phyloP scores from a whole-genome alignment of 2,797 vertebrate species.

The Onychomys arenicola region DNA sequence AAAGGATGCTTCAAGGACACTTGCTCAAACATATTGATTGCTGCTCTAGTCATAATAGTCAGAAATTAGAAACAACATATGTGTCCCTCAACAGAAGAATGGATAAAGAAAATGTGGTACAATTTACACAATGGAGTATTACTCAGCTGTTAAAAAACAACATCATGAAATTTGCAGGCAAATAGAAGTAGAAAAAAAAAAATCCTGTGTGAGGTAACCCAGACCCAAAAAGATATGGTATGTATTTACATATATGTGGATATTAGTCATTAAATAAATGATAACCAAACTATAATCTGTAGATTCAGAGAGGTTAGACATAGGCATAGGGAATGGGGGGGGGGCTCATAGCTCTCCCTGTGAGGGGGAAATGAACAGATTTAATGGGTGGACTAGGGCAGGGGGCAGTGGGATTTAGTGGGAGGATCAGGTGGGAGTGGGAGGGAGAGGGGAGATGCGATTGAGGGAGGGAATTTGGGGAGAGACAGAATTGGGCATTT shows the following conservation, averaged over 20 bases:
- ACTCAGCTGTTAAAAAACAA: not conserved
- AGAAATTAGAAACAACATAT: not conserved
- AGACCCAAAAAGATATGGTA: not conserved
- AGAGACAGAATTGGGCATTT: not conserved
- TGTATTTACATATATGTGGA: not conserved
- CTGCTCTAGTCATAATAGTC: no score
- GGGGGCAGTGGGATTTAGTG: not conserved
- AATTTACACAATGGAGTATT: not conserved
- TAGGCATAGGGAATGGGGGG: not conserved
- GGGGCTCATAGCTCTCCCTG: not conserved
- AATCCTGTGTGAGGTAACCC: not conserved
- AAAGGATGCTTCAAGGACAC: no score
- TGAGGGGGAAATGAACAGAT: not conserved
- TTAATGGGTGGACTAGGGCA: not conserved
- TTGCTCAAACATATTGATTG: not conserved
- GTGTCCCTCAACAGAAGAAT: not conserved
- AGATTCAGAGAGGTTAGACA: not conserved
- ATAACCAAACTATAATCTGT: not conserved
- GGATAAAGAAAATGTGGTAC: not conserved
- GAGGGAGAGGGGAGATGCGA: not conserved
- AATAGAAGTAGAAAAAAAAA: not conserved
- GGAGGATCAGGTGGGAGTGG: not conserved
- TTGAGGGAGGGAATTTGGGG: not conserved
- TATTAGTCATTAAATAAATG: not conserved
- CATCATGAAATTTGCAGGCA: not conserved